These are phyloP conservation scores for Hydrocynus forskahlii DNA, from an alignment of 2,797 vertebrate species.

Conservation along the genomic window DNA sequence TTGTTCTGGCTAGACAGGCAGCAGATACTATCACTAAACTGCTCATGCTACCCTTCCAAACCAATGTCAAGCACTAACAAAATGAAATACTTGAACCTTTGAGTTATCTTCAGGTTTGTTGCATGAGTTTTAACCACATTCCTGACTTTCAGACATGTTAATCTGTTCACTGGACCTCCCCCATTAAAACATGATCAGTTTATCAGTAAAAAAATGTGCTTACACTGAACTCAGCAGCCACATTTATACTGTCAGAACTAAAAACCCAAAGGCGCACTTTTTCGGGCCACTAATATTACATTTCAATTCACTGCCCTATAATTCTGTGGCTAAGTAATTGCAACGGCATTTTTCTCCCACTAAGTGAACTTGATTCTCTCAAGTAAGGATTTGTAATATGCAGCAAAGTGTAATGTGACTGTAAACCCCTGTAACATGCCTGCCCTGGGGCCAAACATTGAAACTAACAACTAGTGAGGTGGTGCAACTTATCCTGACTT, in stretches of 20 bases:
- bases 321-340: not conserved
- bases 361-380: not conserved
- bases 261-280: not conserved
- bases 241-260: not conserved
- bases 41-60: not conserved
- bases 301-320: not conserved
- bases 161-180: not conserved
- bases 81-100: not conserved
- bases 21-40: not conserved
- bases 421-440: not conserved
- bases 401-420: not conserved
- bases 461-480: not conserved
- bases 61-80: not conserved
- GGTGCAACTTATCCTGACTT: not conserved
- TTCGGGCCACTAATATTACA: not conserved
- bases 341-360: not conserved
- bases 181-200: not conserved
- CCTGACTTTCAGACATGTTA: not conserved
- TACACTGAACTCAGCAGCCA: not conserved
- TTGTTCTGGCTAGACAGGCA: not conserved
- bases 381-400: not conserved
- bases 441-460: not conserved
- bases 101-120: not conserved
- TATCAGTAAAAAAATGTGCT: not conserved
- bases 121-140: not conserved